Conservation (phyloP, 64 coral and sea anemone species). For the Porites australiensis region DNA sequence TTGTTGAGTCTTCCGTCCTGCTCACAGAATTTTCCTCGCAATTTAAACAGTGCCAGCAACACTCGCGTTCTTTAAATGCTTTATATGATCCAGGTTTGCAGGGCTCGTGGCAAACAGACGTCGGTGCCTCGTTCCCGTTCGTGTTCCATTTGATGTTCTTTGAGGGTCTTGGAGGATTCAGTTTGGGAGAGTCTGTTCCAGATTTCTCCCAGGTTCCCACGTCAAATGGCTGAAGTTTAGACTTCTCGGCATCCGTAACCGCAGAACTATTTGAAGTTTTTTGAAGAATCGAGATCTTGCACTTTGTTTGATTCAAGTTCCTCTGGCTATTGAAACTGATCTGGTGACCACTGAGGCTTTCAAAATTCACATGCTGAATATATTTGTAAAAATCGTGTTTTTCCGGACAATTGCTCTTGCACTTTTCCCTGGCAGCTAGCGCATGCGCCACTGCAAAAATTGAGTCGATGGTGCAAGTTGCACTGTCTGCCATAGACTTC, state of each 20-base stretch:
- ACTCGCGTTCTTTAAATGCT: conserved; percentile 54
- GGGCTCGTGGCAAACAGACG: conserved; percentile 73
- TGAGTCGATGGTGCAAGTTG: conserved; percentile 79
- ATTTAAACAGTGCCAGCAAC: conserved; percentile 88
- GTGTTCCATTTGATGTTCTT: conserved; percentile 76
- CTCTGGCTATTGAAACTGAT: conserved; percentile 66
- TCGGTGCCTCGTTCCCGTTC: conserved; percentile 15
- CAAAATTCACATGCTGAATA: conserved; percentile 69
- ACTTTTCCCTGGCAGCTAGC: conserved; percentile 48
- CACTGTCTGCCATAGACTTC: conserved; percentile 66
- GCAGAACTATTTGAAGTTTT: conserved; percentile 39
- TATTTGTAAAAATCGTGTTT: conserved; percentile 49
- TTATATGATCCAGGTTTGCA: conserved; percentile 67
- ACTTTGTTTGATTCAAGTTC: conserved; percentile 62
- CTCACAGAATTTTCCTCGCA: conserved; percentile 69
- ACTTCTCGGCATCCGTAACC: conserved; percentile 47
- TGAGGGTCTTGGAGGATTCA: conserved; percentile 17
- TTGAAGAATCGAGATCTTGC: conserved; percentile 11
- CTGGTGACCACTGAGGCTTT: conserved; percentile 65
- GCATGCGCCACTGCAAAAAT: conserved; percentile 73
- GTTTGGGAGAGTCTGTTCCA: background rate
- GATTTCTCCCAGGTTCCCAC: conserved; percentile 79
- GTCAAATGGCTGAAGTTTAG: conserved; percentile 48
- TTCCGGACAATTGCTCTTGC: conserved; percentile 43
- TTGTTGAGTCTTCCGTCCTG: conserved; percentile 49